Evolutionary conservation across 2,888 invertebrate genomes (phyloP).

Genomic region (Pyrochroa serraticornis): DNA sequence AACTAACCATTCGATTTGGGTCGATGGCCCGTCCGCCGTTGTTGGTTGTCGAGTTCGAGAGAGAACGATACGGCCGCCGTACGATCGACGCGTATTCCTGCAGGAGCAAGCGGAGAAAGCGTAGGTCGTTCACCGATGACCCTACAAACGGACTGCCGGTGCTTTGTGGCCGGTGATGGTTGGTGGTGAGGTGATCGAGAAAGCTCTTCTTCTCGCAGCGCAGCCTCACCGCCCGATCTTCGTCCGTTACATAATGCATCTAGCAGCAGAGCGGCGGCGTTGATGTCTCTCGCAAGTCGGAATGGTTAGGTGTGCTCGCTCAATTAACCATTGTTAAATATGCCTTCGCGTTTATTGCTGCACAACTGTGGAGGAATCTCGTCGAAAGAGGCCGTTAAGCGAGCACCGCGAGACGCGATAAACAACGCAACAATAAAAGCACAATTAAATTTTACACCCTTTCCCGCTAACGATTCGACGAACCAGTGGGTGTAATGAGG

Average conservation of each 20-base stretch:
- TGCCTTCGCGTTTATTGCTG: background rate
- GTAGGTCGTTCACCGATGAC: slow-evolving; percentile 31
- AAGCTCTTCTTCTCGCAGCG: slow-evolving; percentile 12
- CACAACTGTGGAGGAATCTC: too few relatives aligned
- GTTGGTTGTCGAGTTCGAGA: slow-evolving; percentile 17
- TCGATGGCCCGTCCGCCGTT: slow-evolving; percentile 36
- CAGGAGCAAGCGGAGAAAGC: slow-evolving; percentile 25
- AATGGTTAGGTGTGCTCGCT: background rate
- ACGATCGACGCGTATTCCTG: slow-evolving; percentile 19
- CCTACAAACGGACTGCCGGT: slow-evolving; percentile 18
- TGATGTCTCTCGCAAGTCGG: too few relatives aligned
- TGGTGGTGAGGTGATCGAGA: too few relatives aligned
- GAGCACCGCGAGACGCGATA: too few relatives aligned
- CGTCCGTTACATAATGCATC: background rate
- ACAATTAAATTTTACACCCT: too few relatives aligned
- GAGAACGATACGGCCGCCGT: too few relatives aligned
- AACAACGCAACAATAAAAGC: too few relatives aligned
- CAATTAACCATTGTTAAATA: background rate
- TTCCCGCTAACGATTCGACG: too few relatives aligned
- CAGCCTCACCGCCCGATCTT: slow-evolving; percentile 1
- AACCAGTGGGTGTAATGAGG: too few relatives aligned
- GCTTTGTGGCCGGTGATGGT: slow-evolving; percentile 22
- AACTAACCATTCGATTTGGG: slow-evolving; percentile 35
- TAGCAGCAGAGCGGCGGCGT: too few relatives aligned
- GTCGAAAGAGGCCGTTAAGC: too few relatives aligned